These are phyloP conservation scores for Neodiprion fabricii DNA, from an alignment of 1,140 invertebrate genomes.

Conservation along the genomic window DNA sequence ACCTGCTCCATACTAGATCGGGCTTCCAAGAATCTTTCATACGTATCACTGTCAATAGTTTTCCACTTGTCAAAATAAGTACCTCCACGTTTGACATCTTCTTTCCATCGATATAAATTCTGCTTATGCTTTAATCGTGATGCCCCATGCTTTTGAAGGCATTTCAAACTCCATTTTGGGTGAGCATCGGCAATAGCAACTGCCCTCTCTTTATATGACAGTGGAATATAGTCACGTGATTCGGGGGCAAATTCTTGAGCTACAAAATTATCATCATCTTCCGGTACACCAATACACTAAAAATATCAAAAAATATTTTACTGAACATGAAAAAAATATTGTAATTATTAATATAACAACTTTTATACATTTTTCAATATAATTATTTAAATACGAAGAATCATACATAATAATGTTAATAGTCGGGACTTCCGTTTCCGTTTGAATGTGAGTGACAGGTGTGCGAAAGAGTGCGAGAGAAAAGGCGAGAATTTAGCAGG, in stretches of 20 bases:
- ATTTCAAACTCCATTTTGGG: neutral
- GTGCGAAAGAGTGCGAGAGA: too few relatives aligned
- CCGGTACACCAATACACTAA: neutral
- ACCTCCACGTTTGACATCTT: neutral
- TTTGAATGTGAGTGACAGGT: too few relatives aligned
- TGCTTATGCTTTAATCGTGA: neutral
- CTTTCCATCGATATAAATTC: slow-evolving; percentile 5
- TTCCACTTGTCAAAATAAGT: neutral
- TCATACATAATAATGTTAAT: too few relatives aligned
- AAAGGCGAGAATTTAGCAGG: too few relatives aligned
- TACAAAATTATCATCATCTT: slow-evolving; percentile 5
- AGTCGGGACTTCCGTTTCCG: too few relatives aligned
- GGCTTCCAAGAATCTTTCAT: neutral
- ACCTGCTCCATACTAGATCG: neutral
- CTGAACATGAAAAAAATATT: too few relatives aligned
- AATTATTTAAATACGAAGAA: too few relatives aligned
- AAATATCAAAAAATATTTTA: too few relatives aligned
- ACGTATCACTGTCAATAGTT: neutral
- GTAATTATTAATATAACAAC: too few relatives aligned
- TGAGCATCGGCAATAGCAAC: neutral
- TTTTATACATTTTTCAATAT: too few relatives aligned
- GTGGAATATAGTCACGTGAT: neutral
- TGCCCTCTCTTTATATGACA: neutral
- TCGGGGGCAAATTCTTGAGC: neutral
- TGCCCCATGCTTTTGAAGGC: neutral